Evolutionary conservation across 2,888 invertebrate species (phyloP), one percentile per base, ranked within the genome.

Genomic region (Calameuta pallipes): DNA sequence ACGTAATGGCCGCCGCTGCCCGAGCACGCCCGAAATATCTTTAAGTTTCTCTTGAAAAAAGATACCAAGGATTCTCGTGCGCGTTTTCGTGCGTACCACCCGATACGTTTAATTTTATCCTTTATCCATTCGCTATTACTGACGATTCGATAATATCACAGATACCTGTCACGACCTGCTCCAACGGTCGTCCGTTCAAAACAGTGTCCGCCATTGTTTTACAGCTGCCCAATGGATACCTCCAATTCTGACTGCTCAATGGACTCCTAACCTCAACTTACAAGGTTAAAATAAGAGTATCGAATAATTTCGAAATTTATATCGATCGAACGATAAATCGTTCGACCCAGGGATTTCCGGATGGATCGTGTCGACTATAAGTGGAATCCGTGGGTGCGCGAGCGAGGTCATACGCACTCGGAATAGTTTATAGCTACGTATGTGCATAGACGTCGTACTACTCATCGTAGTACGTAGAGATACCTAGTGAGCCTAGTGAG

Each of bases 191-290:
- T 83, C 83, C 82, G 82, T 84, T 85, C 84, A 87, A 86, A 84
- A 84, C 82, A 81, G 71, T 82, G 81, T 80, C 76, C 82, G 80
- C 78, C 83, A 82, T 80, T 87, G 87, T 86, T 87, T 86, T 87
- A 87, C 86, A 81, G 82, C 84, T 84, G 83, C 82, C 85, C 87
- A 87, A 85, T 83, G 83, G 87, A 83, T 84, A 81, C 85, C 85
- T 81, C 69, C 80, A 73, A 76, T 74, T 68, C 33, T 69, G 12
- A 11, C 12, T 6, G 1, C 0, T 41, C 12, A 31, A 9, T 2
- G 4, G 31, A 3, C 36, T 71, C 31, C 23, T 23, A 41, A 23
- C 23, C 15, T 56, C 15, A 23, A 23, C 23, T 1, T 0, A 9
- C 6, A 23, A 56, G 15, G 23, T 9, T 9, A 0, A 9, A 9